Evolutionary conservation across 1,140 invertebrate genomes (phyloP), one percentile per base, ranked within the genome.

Genomic region (Lycorma delicatula): DNA sequence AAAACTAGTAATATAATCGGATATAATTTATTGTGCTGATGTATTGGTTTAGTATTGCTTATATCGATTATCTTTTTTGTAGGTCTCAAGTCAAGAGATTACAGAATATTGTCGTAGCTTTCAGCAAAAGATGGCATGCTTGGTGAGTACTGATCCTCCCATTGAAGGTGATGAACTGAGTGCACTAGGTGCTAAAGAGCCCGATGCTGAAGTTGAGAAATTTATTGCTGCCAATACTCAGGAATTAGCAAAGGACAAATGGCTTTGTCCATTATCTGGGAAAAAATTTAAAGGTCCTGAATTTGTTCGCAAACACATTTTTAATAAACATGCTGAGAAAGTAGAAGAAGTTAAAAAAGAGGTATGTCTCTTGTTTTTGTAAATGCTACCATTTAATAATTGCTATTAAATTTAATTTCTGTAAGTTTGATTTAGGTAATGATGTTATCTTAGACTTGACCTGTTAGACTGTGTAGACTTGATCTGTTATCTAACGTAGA

Each of bases 221-320:
- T 97, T 98, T 64, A 85, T 97, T 11, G 82, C 87, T 64, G 86
- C 89, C 0, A 97, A 98, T 68, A 96, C 91, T 0, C 91, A 97
- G 67, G 96, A 99, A 74, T 66, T 98, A 20, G 87, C 89, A 0
- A 96, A 97, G 66, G 96, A 98, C 68, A 99, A 98, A 66, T 99
- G 96, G 95, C 72, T 99, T 23, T 99, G 97, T 77, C 96, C 97
- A 0, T 75, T 99, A 0, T 97, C 93, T 58, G 96, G 95, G 0
- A 99, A 99, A 71, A 99, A 99, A 71, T 99, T 99, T 73, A 99
- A 98, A 73, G 97, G 95, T 0, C 94, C 97, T 0, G 96, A 99
- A 68, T 99, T 98, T 75, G 95, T 99, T 12, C 84, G 93, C 28
- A 99, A 99, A 71, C 97, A 99, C 70, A 97, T 99, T 41, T 89